Conservation (phyloP, 2,797 vertebrate genomes). For the Dipus sagitta region DNA sequence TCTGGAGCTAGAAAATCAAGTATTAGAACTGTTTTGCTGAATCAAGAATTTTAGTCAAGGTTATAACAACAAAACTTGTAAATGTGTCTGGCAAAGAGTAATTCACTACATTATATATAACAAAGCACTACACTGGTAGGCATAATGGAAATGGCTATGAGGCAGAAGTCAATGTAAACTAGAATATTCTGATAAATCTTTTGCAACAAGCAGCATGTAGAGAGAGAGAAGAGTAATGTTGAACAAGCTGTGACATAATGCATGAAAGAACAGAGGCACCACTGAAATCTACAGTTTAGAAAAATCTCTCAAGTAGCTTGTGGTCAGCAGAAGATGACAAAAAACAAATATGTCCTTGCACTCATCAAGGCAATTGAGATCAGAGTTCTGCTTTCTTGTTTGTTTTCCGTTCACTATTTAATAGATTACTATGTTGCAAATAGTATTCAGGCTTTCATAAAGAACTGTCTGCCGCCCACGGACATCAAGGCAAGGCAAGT, state of each 20-base stretch:
- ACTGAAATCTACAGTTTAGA: neutral
- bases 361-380: conserved; percentile 45
- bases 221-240: neutral
- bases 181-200: conserved; percentile 33
- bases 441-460: conserved; percentile 58
- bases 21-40: conserved; percentile 5
- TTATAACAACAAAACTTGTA: neutral
- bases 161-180: conserved; percentile 2
- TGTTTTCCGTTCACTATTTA: conserved; percentile 42
- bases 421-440: conserved; percentile 57
- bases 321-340: conserved; percentile 12
- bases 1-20: neutral
- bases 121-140: neutral
- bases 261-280: neutral
- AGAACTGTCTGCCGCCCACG: conserved; percentile 6
- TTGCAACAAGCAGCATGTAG: neutral
- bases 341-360: neutral
- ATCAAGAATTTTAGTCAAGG: neutral
- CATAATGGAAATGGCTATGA: conserved; percentile 7
- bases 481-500: conserved; percentile 59
- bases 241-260: neutral
- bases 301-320: neutral
- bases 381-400: conserved; percentile 24
- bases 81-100: neutral
- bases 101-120: neutral